phyloP scores from a whole-genome alignment of 2,888 invertebrate species.

The Craniophora ligustri region DNA sequence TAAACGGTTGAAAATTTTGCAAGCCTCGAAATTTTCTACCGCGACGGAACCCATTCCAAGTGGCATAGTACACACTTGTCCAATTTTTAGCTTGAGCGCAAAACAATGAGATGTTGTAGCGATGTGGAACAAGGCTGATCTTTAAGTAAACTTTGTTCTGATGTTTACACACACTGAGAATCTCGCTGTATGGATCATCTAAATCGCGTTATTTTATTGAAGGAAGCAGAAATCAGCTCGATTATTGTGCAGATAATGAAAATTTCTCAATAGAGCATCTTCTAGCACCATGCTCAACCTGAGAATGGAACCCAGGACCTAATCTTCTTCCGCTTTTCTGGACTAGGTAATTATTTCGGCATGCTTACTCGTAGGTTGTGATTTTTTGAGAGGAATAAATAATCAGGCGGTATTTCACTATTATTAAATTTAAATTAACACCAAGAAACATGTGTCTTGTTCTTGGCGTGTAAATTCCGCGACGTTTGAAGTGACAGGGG shows the following conservation, averaged over 20 bases:
- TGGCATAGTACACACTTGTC: not conserved
- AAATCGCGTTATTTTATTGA: conserved; percentile 27
- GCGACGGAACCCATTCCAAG: conserved; percentile 19
- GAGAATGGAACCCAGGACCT: too few species aligned
- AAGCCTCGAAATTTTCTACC: not conserved
- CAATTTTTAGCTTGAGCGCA: conserved; percentile 10
- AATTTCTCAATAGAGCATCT: too few species aligned
- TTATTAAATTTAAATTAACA: not conserved
- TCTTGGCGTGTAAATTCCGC: conserved; percentile 23
- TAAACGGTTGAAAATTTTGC: not conserved
- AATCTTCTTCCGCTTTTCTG: too few species aligned
- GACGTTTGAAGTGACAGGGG: conserved; percentile 28
- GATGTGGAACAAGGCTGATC: conserved; percentile 45
- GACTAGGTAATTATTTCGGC: too few species aligned
- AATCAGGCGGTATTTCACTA: not conserved
- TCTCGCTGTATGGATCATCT: conserved; percentile 30
- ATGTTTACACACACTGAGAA: conserved; percentile 26
- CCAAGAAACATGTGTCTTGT: not conserved
- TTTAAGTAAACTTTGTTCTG: conserved; percentile 30
- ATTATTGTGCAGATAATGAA: too few species aligned
- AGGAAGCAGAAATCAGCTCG: conserved; percentile 16
- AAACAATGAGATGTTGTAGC: conserved; percentile 61
- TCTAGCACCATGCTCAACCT: too few species aligned
- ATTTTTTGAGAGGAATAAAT: too few species aligned
- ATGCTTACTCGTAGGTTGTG: too few species aligned